Percentiles rank a stretch among this genome's conserved stretches.
phyloP scores from a whole-genome alignment of 2,113 vertebrate species.

The Dipodomys spectabilis region DNA sequence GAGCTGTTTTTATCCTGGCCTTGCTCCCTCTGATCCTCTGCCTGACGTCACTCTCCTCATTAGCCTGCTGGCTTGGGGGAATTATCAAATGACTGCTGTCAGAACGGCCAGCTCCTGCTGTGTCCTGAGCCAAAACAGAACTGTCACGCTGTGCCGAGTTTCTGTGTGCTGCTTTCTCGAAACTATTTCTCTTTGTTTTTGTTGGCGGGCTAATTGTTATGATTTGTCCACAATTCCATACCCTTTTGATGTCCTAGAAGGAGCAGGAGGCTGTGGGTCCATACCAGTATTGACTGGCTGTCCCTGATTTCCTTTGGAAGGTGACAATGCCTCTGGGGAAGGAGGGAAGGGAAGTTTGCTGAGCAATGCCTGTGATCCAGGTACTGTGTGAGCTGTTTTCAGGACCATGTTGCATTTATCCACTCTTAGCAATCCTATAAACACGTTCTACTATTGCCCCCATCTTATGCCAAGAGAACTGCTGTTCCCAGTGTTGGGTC shows the following conservation, averaged over 20 bases:
- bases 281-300: background rate
- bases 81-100: constrained; percentile 68
- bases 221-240: constrained; percentile 17
- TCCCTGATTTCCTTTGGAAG: background rate
- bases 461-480: background rate
- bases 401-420: background rate
- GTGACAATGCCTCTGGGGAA: background rate
- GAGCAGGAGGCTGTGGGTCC: background rate
- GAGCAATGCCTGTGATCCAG: background rate
- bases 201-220: background rate
- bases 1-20: constrained; percentile 64
- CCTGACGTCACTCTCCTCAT: constrained; percentile 54
- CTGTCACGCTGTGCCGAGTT: background rate
- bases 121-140: constrained; percentile 60
- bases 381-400: background rate
- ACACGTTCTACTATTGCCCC: background rate
- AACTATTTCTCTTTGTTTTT: constrained; percentile 56
- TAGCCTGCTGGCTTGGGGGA: constrained; percentile 34
- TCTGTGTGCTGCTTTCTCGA: constrained; percentile 1
- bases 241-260: background rate
- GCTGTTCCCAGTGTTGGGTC: background rate
- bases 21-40: constrained; percentile 38
- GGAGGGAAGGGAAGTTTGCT: background rate
- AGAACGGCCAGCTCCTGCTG: background rate
- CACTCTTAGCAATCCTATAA: background rate